Evolutionary conservation across 2,113 vertebrate genomes (phyloP).

Genomic region (Ailurus styani): DNA sequence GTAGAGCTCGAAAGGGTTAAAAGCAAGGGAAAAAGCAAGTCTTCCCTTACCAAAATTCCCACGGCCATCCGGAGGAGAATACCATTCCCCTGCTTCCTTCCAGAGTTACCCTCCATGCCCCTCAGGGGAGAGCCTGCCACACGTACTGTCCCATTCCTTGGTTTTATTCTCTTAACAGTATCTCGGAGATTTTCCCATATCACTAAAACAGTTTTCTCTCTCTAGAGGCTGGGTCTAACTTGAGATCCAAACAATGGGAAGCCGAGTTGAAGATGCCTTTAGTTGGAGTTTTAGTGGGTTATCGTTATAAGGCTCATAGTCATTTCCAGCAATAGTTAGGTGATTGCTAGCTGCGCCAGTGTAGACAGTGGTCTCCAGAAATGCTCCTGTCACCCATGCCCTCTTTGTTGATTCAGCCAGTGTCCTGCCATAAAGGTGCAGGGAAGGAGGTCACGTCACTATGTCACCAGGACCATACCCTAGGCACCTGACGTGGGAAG

Average conservation of each 20-base stretch:
- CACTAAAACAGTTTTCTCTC: not conserved
- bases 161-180: not conserved
- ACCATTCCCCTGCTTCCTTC: not conserved
- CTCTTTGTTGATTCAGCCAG: not conserved
- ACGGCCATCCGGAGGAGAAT: not conserved
- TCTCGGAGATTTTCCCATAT: not conserved
- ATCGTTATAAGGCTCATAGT: not conserved
- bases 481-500: fast-evolving
- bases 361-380: not conserved
- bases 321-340: not conserved
- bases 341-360: not conserved
- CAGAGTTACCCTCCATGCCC: not conserved
- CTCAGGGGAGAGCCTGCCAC: fast-evolving
- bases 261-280: not conserved
- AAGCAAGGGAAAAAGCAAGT: not conserved
- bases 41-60: not conserved
- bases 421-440: not conserved
- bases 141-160: too few relatives aligned
- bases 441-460: not conserved
- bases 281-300: not conserved
- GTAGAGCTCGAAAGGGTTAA: not conserved
- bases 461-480: fast-evolving
- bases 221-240: not conserved
- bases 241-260: not conserved
- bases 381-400: too few relatives aligned